phyloP scores from a whole-genome alignment of 2,888 invertebrate genomes.

The Rhamphomyia laevipes region DNA sequence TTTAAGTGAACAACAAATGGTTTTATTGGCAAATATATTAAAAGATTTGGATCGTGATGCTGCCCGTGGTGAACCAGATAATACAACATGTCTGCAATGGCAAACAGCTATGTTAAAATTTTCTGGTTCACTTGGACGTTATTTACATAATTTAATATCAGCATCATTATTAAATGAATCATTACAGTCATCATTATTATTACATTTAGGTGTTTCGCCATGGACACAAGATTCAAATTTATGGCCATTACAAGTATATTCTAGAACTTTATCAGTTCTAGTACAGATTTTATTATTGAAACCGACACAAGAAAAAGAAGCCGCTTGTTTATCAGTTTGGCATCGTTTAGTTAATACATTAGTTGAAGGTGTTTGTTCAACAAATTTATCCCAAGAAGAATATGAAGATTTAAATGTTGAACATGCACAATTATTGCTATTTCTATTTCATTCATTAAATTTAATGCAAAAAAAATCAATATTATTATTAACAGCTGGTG shows the following conservation, averaged over 20 bases:
- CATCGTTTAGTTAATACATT: conserved; percentile 79
- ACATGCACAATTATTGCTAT: conserved; percentile 84
- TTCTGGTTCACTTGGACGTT: conserved; percentile 35
- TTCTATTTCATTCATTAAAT: conserved; percentile 88
- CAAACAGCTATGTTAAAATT: conserved; percentile 36
- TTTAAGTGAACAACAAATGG: conserved; percentile 76
- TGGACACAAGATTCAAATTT: conserved; percentile 51
- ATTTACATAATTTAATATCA: conserved; percentile 56
- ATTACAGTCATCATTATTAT: conserved; percentile 57
- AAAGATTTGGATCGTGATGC: conserved; percentile 86
- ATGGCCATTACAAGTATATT: conserved; percentile 69
- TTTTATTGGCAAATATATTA: conserved; percentile 75
- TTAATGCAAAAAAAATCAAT: conserved; percentile 95
- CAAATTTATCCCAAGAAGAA: conserved; percentile 27
- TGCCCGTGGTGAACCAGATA: conserved; percentile 58
- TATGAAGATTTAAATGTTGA: conserved; percentile 82
- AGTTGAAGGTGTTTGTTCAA: conserved; percentile 61
- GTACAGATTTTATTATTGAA: conserved; percentile 76
- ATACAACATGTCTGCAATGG: conserved; percentile 39
- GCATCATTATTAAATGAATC: conserved; percentile 53
- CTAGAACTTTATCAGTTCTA: conserved; percentile 66
- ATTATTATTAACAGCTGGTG: conserved; percentile 68
- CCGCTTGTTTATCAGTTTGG: conserved; percentile 84
- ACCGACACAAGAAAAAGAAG: conserved; percentile 76
- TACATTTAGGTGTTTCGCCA: conserved; percentile 63